Conservation (phyloP, 1,140 invertebrate species). For the Drosophila ohnishii region DNA sequence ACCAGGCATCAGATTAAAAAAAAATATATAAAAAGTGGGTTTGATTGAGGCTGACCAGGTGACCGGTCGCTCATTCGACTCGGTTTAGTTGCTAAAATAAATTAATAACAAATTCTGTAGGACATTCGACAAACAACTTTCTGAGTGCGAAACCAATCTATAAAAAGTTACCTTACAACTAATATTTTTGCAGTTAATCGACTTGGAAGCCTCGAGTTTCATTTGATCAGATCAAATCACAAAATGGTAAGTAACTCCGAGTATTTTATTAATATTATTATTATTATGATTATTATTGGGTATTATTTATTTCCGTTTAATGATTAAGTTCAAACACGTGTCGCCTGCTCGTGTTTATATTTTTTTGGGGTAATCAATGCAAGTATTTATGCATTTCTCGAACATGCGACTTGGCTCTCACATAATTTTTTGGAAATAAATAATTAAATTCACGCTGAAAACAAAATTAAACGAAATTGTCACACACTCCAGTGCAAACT, state of each 20-base stretch:
- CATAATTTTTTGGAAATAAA: constrained; percentile 37
- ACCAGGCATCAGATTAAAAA: constrained; percentile 31
- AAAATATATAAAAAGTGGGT: constrained; percentile 16
- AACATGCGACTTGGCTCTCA: constrained; percentile 35
- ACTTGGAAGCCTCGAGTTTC: constrained; percentile 60
- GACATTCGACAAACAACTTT: constrained; percentile 49
- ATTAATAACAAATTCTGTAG: constrained; percentile 28
- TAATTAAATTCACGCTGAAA: constrained; percentile 24
- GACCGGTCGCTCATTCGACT: background rate
- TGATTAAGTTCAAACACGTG: constrained; percentile 31
- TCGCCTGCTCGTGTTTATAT: constrained; percentile 17
- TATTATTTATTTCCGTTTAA: constrained; percentile 12
- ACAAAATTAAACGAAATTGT: constrained; percentile 34
- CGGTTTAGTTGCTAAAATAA: constrained; percentile 1
- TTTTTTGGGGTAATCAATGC: constrained; percentile 26
- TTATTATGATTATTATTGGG: constrained; percentile 5
- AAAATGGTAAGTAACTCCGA: constrained; percentile 61
- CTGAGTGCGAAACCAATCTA: constrained; percentile 23
- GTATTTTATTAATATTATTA: background rate
- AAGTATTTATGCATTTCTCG: constrained; percentile 29
- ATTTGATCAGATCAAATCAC: constrained; percentile 48
- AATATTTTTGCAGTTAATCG: constrained; percentile 63
- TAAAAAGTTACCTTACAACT: constrained; percentile 27
- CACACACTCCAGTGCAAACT: constrained; percentile 37
- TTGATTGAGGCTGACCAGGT: constrained; percentile 30